Evolutionary conservation across 2,797 vertebrate genomes (phyloP).

Genomic region (Prunella strophiata): DNA sequence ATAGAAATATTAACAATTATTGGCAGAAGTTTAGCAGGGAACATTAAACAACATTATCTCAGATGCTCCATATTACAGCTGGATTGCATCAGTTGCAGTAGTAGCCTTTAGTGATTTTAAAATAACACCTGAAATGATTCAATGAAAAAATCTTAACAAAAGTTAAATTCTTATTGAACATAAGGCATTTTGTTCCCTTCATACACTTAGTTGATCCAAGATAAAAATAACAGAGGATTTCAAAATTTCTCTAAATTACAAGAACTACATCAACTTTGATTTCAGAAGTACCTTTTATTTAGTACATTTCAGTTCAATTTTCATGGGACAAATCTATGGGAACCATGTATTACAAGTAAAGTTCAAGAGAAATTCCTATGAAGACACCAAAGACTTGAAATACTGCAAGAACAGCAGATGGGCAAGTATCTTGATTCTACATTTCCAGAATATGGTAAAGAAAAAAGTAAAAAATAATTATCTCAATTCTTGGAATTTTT

Average conservation of each 20-base stretch:
- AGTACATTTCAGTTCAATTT: neutral
- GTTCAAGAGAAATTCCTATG: neutral
- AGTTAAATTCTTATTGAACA: neutral
- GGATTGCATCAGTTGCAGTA: neutral
- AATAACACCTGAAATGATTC: neutral
- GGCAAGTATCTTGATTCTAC: neutral
- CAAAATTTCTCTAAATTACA: neutral
- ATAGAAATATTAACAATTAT: neutral
- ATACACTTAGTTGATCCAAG: neutral
- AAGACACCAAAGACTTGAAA: neutral
- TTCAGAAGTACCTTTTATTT: neutral
- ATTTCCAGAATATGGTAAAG: neutral
- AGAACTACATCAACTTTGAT: neutral
- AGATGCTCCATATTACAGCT: neutral
- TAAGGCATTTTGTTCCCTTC: neutral
- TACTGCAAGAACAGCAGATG: neutral
- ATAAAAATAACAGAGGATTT: neutral
- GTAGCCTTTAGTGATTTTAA: neutral
- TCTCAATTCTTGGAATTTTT: neutral
- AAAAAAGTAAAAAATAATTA: neutral
- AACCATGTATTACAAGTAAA: neutral
- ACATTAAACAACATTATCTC: neutral
- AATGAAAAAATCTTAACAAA: neutral
- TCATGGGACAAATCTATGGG: neutral
- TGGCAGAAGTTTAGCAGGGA: neutral